Conservation (phyloP, 2,888 invertebrate genomes). For the Choreutis nemorana region DNA sequence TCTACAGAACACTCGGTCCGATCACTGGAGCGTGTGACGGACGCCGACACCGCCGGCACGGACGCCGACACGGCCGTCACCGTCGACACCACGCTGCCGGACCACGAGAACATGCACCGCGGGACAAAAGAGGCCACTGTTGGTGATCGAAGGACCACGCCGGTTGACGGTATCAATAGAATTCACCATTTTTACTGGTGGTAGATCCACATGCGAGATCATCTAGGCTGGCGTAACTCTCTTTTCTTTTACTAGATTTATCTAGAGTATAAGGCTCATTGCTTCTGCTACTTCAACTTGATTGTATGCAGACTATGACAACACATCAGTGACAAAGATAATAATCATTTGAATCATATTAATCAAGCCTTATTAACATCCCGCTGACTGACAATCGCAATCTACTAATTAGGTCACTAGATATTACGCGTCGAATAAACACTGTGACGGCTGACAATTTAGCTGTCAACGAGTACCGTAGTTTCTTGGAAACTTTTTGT, state of each 20-base stretch:
- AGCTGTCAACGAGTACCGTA: no score
- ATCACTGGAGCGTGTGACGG: constrained; percentile 30
- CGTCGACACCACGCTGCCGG: constrained; percentile 16
- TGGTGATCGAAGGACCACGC: constrained; percentile 33
- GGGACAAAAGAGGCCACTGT: constrained; percentile 17
- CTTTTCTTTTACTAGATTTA: background rate
- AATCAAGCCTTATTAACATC: no score
- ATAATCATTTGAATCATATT: no score
- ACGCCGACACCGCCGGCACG: constrained; percentile 13
- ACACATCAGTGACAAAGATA: no score
- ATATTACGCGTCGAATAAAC: no score
- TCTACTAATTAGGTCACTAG: no score
- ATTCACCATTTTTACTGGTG: background rate
- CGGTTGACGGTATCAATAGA: constrained; percentile 34
- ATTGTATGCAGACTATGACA: background rate
- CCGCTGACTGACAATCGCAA: no score
- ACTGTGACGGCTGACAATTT: no score
- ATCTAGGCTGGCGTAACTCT: background rate
- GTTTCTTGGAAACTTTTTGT: no score
- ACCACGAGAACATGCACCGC: no score
- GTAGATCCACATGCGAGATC: no score
- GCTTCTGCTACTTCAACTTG: background rate
- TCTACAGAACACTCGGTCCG: constrained; percentile 38
- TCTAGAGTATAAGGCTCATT: constrained; percentile 1
- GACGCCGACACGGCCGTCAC: constrained; percentile 19